phyloP scores from a whole-genome alignment of 2,888 invertebrate genomes.

The Iphiclides podalirius region DNA sequence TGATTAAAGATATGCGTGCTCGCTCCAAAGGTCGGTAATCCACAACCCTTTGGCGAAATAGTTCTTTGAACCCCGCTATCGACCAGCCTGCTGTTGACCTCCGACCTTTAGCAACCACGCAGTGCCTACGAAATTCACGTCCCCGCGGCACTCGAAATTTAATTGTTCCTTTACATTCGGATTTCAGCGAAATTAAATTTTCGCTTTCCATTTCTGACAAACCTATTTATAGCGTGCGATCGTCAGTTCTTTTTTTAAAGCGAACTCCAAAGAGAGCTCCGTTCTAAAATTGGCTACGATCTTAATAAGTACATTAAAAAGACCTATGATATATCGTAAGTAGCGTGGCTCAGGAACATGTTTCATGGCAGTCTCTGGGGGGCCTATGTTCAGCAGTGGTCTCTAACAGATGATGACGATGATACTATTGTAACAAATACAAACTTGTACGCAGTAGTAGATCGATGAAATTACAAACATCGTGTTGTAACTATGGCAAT shows the following conservation, averaged over 20 bases:
- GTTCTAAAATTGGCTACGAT: background rate
- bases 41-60: constrained; percentile 35
- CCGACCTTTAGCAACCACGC: constrained; percentile 52
- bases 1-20: too few relatives aligned
- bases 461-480: too few relatives aligned
- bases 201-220: constrained; percentile 4
- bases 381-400: too few relatives aligned
- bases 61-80: constrained; percentile 54
- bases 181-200: constrained; percentile 4
- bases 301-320: too few relatives aligned
- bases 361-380: too few relatives aligned
- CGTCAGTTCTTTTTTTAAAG: background rate
- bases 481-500: too few relatives aligned
- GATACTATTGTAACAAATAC: too few relatives aligned
- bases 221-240: background rate
- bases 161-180: constrained; percentile 28
- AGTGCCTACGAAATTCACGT: constrained; percentile 44
- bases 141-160: constrained; percentile 34
- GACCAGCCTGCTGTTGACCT: constrained; percentile 58
- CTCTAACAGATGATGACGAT: too few relatives aligned
- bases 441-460: too few relatives aligned
- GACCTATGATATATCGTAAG: too few relatives aligned
- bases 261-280: background rate
- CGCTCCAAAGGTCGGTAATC: too few relatives aligned
- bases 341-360: too few relatives aligned